Evolutionary conservation across 2,888 invertebrate genomes (phyloP), one percentile per base, ranked within the genome.

Genomic region (Leptinotarsa juncta): DNA sequence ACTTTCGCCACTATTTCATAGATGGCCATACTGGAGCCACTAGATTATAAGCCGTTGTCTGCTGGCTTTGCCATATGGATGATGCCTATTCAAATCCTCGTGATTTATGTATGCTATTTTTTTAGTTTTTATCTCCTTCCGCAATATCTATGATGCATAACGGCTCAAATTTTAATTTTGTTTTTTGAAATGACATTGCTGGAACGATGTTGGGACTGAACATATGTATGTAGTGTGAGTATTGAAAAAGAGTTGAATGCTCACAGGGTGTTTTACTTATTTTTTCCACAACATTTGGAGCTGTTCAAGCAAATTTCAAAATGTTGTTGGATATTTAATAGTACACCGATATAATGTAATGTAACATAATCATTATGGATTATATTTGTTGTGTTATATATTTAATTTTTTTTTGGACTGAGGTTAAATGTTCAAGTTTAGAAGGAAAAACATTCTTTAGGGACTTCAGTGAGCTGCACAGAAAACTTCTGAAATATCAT

Each of bases 1-100:
- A 83, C 82, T 86, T 84, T 78, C 80, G 82, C 86, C 84, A 83
- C 83, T 84, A 84, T 81, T 82, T 76, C 79, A 81, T 82, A 86
- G 86, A 84, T 82, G 86, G 86, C 85, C 80, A 75, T 73, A 77
- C 73, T 7, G 49, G 14, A 50, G 76, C 16, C 55, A 23, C 60
- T 69, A 69, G 69, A 69, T 69, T 20, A 69, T 57, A 69, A 69
- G 69, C 60, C 57, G 55, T 60, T n/a, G 26, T 48, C 57, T 48
- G 55, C 60, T 32, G 42, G 57, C 20, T 49, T 49, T 23, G 42
- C 60, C 60, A 69, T 69, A 69, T 69, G 69, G 69, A 69, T 57
- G 62, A 70, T 71, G 77, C 62, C 72, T 70, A 72, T 74, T 72
- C 77, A 72, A 70, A 74, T 74, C 70, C 70, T 71, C 48, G 74